phyloP scores from a whole-genome alignment of 2,797 vertebrate genomes.

The Sparidentex hasta region DNA sequence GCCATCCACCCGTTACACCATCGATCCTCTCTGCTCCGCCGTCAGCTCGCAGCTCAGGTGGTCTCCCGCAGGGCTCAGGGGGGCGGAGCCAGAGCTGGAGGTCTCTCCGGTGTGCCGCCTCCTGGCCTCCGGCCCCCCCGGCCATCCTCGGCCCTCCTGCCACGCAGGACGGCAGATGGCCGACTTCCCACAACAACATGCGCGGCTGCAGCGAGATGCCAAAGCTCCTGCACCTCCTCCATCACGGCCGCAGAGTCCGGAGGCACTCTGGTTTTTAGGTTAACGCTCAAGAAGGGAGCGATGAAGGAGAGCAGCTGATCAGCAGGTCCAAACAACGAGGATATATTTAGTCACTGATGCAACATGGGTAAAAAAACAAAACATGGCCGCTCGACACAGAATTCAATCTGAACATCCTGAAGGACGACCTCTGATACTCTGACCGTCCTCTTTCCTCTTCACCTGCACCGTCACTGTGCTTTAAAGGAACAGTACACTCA shows the following conservation, averaged over 20 bases:
- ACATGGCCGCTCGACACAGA: too few species aligned
- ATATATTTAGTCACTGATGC: not conserved
- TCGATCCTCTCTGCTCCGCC: not conserved
- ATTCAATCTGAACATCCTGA: too few species aligned
- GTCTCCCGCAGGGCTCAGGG: slow-evolving; percentile 1
- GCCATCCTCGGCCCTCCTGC: slow-evolving; percentile 26
- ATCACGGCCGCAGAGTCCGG: slow-evolving; percentile 1
- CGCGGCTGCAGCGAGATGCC: slow-evolving; percentile 36
- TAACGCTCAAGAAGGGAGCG: not conserved
- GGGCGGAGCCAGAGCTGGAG: slow-evolving; percentile 17
- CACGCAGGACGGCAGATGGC: slow-evolving; percentile 53
- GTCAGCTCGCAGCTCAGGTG: slow-evolving; percentile 35
- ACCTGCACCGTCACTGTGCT: too few species aligned
- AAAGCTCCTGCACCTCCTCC: slow-evolving; percentile 21
- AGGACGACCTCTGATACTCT: too few species aligned
- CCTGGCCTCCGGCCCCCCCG: slow-evolving; percentile 7
- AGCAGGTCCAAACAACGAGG: not conserved
- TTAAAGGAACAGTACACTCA: too few species aligned
- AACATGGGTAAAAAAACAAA: not conserved
- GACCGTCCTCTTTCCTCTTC: too few species aligned
- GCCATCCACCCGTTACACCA: not conserved
- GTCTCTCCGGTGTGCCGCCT: slow-evolving; percentile 12
- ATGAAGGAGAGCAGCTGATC: not conserved
- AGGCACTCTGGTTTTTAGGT: slow-evolving; percentile 31
- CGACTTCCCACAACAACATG: slow-evolving; percentile 21